These are phyloP conservation scores for Muntiacus reevesi DNA, from an alignment of 2,113 vertebrate species.

Conservation along the genomic window DNA sequence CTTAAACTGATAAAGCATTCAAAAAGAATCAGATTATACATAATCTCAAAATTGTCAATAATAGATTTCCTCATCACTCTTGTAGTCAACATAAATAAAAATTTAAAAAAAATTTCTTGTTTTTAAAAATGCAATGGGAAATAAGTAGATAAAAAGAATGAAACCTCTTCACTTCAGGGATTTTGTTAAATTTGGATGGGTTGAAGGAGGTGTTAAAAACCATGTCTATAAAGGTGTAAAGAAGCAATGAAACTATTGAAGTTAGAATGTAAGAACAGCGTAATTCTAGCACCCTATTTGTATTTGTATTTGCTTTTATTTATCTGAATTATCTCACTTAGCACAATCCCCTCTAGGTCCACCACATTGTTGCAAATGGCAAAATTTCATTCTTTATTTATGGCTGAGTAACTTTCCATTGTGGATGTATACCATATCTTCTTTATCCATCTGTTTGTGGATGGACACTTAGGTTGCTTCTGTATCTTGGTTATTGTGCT, in stretches of 20 bases:
- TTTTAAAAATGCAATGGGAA: not conserved
- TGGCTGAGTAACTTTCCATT: not conserved
- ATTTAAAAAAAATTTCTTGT: fast-evolving
- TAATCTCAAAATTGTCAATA: not conserved
- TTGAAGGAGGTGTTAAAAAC: not conserved
- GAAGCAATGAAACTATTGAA: not conserved
- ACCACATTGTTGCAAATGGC: not conserved
- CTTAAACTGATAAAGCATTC: not conserved
- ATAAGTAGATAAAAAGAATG: not conserved
- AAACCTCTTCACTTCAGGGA: not conserved
- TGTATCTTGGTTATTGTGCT: not conserved
- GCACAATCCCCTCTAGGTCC: not conserved
- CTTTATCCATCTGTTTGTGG: not conserved
- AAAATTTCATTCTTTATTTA: not conserved
- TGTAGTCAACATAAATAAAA: not conserved
- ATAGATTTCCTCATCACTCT: not conserved
- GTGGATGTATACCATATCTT: not conserved
- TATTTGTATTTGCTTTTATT: not conserved
- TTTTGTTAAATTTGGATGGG: not conserved
- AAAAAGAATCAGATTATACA: not conserved
- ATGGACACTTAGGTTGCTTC: not conserved
- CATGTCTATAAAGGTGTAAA: not conserved
- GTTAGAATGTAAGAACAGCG: not conserved
- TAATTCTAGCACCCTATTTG: not conserved
- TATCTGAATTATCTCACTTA: not conserved